phyloP scores from a whole-genome alignment of 2,797 vertebrate species.

The Danio aesculapii region DNA sequence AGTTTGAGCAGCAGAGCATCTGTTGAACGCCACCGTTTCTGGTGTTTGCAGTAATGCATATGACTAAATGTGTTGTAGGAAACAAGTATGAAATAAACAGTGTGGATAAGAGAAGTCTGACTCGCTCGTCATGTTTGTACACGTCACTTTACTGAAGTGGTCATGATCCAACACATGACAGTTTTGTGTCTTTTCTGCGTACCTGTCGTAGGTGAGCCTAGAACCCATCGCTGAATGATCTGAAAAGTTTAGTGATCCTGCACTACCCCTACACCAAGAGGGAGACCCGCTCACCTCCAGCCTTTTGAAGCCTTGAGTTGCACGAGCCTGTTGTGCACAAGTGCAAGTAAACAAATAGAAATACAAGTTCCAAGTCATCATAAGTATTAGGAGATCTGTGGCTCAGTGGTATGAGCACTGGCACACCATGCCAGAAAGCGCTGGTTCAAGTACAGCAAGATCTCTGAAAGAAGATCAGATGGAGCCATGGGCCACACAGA shows the following conservation, averaged over 20 bases:
- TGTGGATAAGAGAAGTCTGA: no score
- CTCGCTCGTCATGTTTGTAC: no score
- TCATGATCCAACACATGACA: no score
- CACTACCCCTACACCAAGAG: not conserved
- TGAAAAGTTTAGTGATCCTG: no score
- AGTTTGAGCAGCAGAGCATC: not conserved
- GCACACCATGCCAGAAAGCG: not conserved
- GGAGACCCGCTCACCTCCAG: no score
- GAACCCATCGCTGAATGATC: not conserved
- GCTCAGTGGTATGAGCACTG: not conserved
- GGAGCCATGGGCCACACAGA: no score
- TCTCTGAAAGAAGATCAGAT: not conserved
- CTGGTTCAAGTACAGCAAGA: slow-evolving; percentile 14
- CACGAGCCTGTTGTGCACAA: not conserved
- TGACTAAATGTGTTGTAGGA: no score
- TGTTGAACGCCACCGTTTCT: not conserved
- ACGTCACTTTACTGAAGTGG: no score
- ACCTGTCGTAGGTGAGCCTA: no score
- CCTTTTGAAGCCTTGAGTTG: not conserved
- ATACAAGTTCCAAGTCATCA: not conserved
- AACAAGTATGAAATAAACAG: no score
- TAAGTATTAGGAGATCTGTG: not conserved
- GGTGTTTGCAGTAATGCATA: no score
- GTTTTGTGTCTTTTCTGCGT: no score
- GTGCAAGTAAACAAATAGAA: not conserved